Evolutionary conservation across 2,888 invertebrate genomes (phyloP).

Genomic region (Acheta domesticus): DNA sequence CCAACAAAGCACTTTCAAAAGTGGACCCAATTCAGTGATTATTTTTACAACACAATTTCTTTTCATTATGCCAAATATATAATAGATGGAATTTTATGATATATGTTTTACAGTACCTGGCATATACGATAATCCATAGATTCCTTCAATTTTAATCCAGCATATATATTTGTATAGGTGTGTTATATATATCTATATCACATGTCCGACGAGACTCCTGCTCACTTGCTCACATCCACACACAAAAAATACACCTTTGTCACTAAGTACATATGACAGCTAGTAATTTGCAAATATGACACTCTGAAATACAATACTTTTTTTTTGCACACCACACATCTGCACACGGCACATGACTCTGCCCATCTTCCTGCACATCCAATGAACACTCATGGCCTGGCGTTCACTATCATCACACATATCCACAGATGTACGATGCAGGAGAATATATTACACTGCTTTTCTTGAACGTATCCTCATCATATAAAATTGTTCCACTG

Average conservation of each 20-base stretch:
- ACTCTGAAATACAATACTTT: constrained; percentile 2
- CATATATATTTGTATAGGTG: constrained; percentile 12
- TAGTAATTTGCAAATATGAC: constrained; percentile 11
- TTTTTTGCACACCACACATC: not conserved
- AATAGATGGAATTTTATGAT: constrained; percentile 19
- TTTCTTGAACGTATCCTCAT: not conserved
- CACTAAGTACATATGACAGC: constrained; percentile 20
- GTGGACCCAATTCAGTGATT: constrained; percentile 30
- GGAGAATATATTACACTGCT: not conserved
- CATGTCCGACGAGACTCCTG: constrained; percentile 5
- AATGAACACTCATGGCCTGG: not conserved
- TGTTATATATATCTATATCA: constrained; percentile 20
- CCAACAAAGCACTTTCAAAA: constrained; percentile 27
- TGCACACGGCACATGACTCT: not conserved
- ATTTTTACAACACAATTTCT: constrained; percentile 26
- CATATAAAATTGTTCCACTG: not conserved
- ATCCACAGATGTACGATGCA: not conserved
- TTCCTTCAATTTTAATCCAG: not conserved
- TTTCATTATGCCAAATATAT: constrained; percentile 21
- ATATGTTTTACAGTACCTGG: constrained; percentile 29
- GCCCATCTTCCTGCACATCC: not conserved
- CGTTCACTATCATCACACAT: not conserved
- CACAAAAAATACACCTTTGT: constrained; percentile 23
- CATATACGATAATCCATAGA: constrained; percentile 30
- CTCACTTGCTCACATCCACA: constrained; percentile 18